These are phyloP conservation scores for Cynocephalus volans DNA, from an alignment of 2,113 vertebrate species.

Conservation along the genomic window DNA sequence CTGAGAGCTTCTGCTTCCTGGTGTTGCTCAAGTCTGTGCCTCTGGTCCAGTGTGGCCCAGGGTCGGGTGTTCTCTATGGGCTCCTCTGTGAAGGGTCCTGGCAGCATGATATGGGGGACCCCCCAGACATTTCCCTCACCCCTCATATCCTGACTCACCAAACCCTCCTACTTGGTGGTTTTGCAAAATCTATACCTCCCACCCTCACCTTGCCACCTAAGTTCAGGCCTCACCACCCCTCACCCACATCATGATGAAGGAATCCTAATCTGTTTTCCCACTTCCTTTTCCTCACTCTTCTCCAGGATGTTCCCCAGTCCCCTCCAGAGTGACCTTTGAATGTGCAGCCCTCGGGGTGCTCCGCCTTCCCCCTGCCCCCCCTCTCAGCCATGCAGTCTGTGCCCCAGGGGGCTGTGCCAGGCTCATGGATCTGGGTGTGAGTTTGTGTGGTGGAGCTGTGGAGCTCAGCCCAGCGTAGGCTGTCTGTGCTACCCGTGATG, in stretches of 20 bases:
- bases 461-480: not conserved
- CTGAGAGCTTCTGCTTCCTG: too few species aligned
- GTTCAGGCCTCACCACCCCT: not conserved
- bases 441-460: accelerated
- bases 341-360: not conserved
- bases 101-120: too few species aligned
- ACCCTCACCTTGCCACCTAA: not conserved
- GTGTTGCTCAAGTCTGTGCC: not conserved
- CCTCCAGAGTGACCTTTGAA: not conserved
- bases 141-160: not conserved
- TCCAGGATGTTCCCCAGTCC: not conserved
- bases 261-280: not conserved
- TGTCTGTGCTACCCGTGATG: not conserved
- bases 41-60: not conserved
- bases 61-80: not conserved
- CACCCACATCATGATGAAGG: not conserved
- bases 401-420: not conserved
- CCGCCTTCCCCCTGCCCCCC: accelerated
- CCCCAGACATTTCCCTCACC: not conserved
- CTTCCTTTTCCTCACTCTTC: not conserved
- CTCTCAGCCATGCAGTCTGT: not conserved
- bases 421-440: not conserved
- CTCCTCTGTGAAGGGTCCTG: not conserved
- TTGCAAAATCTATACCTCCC: not conserved
- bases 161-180: not conserved